Conservation (phyloP, 2,797 vertebrate species). For the Stomatorhinus walkeri region DNA sequence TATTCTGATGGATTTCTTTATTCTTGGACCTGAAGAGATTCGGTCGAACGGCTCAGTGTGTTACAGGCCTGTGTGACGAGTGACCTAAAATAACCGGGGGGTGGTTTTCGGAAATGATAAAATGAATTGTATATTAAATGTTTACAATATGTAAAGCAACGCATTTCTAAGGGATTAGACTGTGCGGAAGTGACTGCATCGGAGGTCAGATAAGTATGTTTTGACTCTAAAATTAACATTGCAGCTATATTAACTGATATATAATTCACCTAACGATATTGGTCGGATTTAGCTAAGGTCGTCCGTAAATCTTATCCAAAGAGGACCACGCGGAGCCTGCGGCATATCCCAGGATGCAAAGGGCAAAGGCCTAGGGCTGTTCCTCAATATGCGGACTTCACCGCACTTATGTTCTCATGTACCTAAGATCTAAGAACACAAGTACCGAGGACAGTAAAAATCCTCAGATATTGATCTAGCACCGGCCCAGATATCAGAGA, state of each 20-base stretch:
- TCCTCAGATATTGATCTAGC: not conserved
- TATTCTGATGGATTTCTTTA: not conserved
- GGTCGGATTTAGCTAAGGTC: not conserved
- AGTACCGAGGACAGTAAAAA: not conserved
- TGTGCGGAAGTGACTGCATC: not conserved
- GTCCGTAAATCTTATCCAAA: not conserved
- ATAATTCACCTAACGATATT: not conserved
- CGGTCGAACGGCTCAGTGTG: not conserved
- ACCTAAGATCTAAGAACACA: not conserved
- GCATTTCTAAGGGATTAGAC: not conserved
- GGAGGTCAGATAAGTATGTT: not conserved
- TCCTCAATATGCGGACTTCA: not conserved
- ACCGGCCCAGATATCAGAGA: not conserved
- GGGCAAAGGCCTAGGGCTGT: not conserved
- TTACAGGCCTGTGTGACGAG: not conserved
- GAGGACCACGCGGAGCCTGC: not conserved
- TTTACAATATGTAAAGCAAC: not conserved
- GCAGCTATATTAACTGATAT: not conserved
- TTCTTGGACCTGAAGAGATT: not conserved
- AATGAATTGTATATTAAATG: not conserved
- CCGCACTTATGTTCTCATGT: not conserved
- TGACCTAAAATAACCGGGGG: not conserved
- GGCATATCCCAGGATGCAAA: not conserved
- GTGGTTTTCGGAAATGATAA: not conserved
- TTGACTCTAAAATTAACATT: not conserved